phyloP scores from a whole-genome alignment of 2,888 invertebrate species.

The Lydus trimaculatus region DNA sequence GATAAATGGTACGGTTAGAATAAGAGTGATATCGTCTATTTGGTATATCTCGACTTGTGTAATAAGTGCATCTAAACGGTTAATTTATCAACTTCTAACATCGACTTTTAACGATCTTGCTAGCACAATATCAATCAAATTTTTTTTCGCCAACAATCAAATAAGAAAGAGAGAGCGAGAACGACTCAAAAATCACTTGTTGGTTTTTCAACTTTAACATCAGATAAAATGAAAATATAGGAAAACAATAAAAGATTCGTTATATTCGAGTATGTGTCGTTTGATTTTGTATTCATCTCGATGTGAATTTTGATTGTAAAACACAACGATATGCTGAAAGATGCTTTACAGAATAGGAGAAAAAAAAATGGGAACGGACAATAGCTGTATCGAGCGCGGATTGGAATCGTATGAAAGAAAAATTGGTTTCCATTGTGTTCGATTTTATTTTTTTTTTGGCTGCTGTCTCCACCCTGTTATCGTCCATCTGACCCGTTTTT shows the following conservation, averaged over 20 bases:
- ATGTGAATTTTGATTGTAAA: neutral
- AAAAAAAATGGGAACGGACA: conserved; percentile 21
- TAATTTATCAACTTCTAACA: neutral
- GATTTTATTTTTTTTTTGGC: conserved; percentile 18
- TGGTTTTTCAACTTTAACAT: neutral
- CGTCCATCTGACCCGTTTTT: conserved; percentile 6
- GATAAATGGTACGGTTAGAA: neutral
- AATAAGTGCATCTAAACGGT: neutral
- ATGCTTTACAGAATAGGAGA: neutral
- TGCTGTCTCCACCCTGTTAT: neutral
- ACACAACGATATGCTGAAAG: neutral
- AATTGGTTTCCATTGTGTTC: conserved; percentile 30
- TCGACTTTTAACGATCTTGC: neutral
- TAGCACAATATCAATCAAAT: neutral
- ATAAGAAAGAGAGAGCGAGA: neutral
- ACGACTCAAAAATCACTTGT: neutral
- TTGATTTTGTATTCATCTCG: neutral
- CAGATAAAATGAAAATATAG: neutral
- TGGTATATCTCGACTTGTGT: neutral
- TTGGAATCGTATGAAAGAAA: conserved; percentile 29
- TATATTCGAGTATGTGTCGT: neutral
- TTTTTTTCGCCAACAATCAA: neutral
- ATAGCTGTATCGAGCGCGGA: conserved; percentile 29
- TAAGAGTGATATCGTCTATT: neutral
- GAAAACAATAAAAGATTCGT: neutral